Base-by-base conservation (phyloP, 1,140 invertebrate species). In the Diachasmimorpha longicaudata region DNA sequence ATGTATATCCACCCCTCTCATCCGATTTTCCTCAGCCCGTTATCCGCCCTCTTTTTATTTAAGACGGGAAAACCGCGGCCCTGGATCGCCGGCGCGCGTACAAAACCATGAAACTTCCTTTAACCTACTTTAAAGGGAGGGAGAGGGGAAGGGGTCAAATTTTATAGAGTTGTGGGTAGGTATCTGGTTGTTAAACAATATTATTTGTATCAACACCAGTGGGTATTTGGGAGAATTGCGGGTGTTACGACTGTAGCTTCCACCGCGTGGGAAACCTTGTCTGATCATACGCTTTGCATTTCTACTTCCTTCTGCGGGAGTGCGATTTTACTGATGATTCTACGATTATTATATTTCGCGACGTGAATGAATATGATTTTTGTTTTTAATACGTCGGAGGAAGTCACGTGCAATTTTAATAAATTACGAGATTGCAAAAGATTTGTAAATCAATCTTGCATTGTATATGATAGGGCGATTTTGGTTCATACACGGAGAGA, bases 81-180 rank as follows among this genome's bases (percentile, higher is more conserved):
- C 31, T 70, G 46, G 44, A 42, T 75, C 44, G 52, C 9, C 42
- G 70, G 46, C 42, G 13, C n/a, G 37, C 8, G 36, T 21, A 75
- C 1, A 19, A 52, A 52, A 52, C 14, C n/a, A 52, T 37, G 1
- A 44, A 85, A 86, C 83, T 84, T 85, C 79, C 78, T 85, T 87
- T 87, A 86, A 86, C 85, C 86, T 79, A 88, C 82, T 87, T 87
- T 84, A 63, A 67, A 76, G 75, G 78, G 70, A 66, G 69, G n/a
- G n/a, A n/a, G n/a, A n/a, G n/a, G n/a, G n/a, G n/a, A n/a, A n/a
- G n/a, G n/a, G n/a, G 46, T 42, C 55, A 83, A 85, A 80, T 84
- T 80, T 81, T 79, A 80, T 80, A 78, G 86, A 86, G 81, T 84
- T 81, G 70, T 83, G 83, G 82, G 11, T 21, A 44, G 13, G 42